These are phyloP conservation scores for Chouioia cunea DNA, from an alignment of 2,888 invertebrate genomes.

Conservation along the genomic window DNA sequence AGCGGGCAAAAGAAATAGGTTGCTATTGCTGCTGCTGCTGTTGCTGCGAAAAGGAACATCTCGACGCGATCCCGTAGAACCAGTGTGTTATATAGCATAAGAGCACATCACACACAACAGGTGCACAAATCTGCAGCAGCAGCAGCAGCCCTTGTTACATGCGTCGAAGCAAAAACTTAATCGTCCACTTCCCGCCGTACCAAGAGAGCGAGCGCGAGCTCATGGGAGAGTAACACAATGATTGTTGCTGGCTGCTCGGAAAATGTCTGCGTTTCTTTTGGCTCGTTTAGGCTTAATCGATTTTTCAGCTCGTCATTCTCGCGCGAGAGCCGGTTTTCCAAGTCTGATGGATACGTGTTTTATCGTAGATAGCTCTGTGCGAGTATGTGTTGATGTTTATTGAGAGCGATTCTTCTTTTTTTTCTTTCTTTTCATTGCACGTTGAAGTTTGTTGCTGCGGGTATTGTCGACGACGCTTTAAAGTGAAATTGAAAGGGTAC, in stretches of 20 bases:
- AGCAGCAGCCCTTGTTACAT: not conserved
- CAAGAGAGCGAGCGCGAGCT: conserved; percentile 11
- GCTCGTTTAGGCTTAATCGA: conserved; percentile 40
- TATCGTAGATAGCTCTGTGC: no score
- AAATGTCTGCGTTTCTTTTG: conserved; percentile 9
- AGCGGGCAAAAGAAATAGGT: conserved; percentile 17
- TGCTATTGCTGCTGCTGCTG: no score
- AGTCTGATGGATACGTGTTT: not conserved
- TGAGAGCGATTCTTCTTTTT: no score
- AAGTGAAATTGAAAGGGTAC: no score
- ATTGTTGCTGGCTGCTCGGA: no score
- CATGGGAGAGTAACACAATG: no score
- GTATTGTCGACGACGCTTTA: no score
- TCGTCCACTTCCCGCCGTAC: conserved; percentile 62
- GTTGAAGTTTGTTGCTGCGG: no score
- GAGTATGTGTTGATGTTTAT: no score
- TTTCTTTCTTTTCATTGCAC: no score
- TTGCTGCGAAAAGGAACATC: not conserved
- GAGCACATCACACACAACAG: conserved; percentile 26
- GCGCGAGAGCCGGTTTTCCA: conserved; percentile 23
- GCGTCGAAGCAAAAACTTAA: conserved; percentile 63
- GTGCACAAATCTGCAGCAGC: conserved; percentile 29
- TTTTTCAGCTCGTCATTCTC: conserved; percentile 10
- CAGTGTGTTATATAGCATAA: no score
- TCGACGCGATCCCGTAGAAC: not conserved